Base-by-base conservation (phyloP, 2,113 vertebrate species). In the Rattus rattus region DNA sequence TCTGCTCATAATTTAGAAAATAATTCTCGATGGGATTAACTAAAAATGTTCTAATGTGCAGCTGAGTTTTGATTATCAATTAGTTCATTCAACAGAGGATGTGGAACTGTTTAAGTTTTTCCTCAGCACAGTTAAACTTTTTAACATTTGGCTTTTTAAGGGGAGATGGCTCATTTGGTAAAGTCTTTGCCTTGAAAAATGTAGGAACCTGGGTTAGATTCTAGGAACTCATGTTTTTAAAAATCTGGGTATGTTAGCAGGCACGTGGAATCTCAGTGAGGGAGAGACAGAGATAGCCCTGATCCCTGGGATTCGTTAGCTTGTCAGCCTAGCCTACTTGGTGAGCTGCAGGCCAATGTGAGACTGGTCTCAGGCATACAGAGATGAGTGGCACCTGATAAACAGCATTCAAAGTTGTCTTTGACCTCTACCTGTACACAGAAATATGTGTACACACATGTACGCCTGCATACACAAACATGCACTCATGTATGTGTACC, bases 31-130 rank as follows among this genome's bases (percentile, higher is more conserved):
- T 39, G 36, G 16, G 36, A 86, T 76, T 4, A 11, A 47, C 22
- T 17, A 17, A 73, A 65, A 61, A 39, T 16, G 3, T 2, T 7
- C 19, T 4, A 49, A 30, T 11, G 13, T 1, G 0, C 9, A 2
- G 0, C 47, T 17, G 8, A 17, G 11, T 67, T 88, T 54, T 5
- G 14, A 30, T 17, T 14, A 43, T 52, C 28, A 10, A 11, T 47
- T n/a, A 43, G 2, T 61, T 94, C 39, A 79, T 6, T 67, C 56
- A 72, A 33, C 26, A 11, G 4, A 43, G 30, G 20, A 22, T 10
- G 0, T n/a, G 63, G n/a, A 17, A 47, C 2, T 85, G 30, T 30
- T 76, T 22, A 70, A n/a, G 24, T 26, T 33, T 70, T 72, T 43
- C 72, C 49, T 30, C 24, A 88, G 20, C 26, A 36, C 19, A 54